Percentiles rank a stretch among this genome's conserved stretches.
These are phyloP conservation scores for Buceros bicornis DNA, from an alignment of 2,797 vertebrate species.

Conservation along the genomic window DNA sequence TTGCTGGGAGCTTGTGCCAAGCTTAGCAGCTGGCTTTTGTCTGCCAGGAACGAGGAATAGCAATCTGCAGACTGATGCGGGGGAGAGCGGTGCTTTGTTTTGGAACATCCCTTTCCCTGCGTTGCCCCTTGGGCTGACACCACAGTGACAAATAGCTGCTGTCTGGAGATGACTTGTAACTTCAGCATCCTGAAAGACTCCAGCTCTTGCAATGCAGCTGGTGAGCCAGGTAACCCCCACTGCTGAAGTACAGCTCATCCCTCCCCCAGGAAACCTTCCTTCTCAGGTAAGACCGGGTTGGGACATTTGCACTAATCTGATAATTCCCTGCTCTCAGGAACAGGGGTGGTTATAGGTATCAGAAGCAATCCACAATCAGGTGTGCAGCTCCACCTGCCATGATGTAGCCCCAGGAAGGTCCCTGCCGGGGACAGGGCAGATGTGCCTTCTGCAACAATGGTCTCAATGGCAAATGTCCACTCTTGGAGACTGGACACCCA, in stretches of 20 bases:
- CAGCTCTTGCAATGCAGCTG: not conserved
- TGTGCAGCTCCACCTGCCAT: not conserved
- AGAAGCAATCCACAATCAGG: not conserved
- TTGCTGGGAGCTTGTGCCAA: not conserved
- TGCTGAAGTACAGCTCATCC: not conserved
- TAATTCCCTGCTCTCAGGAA: not conserved
- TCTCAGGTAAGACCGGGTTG: not conserved
- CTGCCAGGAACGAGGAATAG: not conserved
- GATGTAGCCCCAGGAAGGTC: not conserved
- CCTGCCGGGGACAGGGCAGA: too few relatives aligned
- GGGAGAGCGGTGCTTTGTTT: not conserved
- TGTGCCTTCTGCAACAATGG: fast-evolving
- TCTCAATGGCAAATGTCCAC: not conserved
- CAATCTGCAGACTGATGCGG: not conserved
- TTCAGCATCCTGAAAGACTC: not conserved
- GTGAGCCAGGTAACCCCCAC: not conserved
- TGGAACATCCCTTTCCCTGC: fast-evolving
- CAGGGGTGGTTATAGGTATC: not conserved
- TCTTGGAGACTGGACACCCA: not conserved
- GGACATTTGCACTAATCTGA: not conserved
- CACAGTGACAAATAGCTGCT: not conserved
- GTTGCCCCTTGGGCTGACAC: not conserved
- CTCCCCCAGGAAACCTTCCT: not conserved
- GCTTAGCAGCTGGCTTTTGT: not conserved
- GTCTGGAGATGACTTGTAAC: not conserved